These are phyloP conservation scores for Lerema accius DNA, from an alignment of 1,140 invertebrate genomes.

Conservation along the genomic window DNA sequence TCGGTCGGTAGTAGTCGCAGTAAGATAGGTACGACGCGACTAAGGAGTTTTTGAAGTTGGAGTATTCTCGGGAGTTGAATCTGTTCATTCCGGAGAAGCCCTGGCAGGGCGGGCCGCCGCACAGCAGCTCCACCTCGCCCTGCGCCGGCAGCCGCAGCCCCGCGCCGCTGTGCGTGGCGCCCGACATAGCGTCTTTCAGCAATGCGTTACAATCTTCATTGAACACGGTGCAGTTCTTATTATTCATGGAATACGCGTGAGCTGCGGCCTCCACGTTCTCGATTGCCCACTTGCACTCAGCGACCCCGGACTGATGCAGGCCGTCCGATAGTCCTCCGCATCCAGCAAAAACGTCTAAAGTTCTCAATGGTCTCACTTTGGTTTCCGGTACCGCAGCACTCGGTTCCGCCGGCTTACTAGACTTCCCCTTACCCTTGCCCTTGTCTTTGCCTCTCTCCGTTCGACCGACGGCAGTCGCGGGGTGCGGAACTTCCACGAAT, in stretches of 20 bases:
- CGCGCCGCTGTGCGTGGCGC: slow-evolving; percentile 60
- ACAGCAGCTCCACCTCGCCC: slow-evolving; percentile 93
- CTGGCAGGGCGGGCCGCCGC: slow-evolving; percentile 96
- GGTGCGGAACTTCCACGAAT: slow-evolving; percentile 85
- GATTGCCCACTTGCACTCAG: slow-evolving; percentile 91
- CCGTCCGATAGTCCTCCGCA: slow-evolving; percentile 92
- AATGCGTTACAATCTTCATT: slow-evolving; percentile 92
- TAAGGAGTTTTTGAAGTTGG: slow-evolving; percentile 94
- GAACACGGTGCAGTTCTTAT: slow-evolving; percentile 89
- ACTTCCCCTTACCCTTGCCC: slow-evolving; percentile 89
- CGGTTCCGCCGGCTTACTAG: slow-evolving; percentile 72
- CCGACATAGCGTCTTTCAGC: slow-evolving; percentile 86
- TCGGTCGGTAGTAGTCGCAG: slow-evolving; percentile 94
- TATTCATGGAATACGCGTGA: slow-evolving; percentile 91
- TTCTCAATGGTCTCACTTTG: slow-evolving; percentile 83
- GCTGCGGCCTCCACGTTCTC: slow-evolving; percentile 92
- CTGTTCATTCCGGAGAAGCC: slow-evolving; percentile 96
- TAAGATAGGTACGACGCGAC: slow-evolving; percentile 93
- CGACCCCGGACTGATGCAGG: slow-evolving; percentile 88
- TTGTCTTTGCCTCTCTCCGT: slow-evolving; percentile 85
- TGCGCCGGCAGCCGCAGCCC: slow-evolving; percentile 88
- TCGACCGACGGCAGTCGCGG: slow-evolving; percentile 84
- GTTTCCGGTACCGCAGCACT: slow-evolving; percentile 53
- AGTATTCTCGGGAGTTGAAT: slow-evolving; percentile 94
- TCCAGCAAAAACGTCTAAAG: slow-evolving; percentile 94